Conservation (phyloP, 2,888 invertebrate genomes). For the Gastrophysa polygoni region DNA sequence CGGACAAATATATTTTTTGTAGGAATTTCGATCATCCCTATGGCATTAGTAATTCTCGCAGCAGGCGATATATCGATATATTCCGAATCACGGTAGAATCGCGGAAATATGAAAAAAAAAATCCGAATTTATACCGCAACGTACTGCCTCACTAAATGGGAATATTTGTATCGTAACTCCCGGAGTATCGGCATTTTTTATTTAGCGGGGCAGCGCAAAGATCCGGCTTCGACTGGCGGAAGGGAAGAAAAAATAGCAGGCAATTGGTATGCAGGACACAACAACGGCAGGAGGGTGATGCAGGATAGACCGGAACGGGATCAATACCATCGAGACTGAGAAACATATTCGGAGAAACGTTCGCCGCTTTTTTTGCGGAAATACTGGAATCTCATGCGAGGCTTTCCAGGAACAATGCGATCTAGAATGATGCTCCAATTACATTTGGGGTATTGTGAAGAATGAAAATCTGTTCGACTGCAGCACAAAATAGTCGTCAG, state of each 20-base stretch:
- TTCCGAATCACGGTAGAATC: not conserved
- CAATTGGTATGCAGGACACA: constrained; percentile 69
- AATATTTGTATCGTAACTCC: constrained; percentile 53
- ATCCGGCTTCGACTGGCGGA: constrained; percentile 31
- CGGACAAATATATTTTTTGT: too few relatives aligned
- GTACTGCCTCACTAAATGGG: not conserved
- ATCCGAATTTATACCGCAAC: not conserved
- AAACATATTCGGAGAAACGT: constrained; percentile 55
- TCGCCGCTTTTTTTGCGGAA: constrained; percentile 45
- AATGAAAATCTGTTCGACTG: too few relatives aligned
- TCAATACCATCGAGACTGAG: constrained; percentile 59
- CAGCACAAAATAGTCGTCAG: too few relatives aligned
- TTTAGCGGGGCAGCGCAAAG: constrained; percentile 46
- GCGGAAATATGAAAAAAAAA: not conserved
- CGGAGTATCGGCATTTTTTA: constrained; percentile 55
- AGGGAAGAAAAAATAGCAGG: constrained; percentile 63
- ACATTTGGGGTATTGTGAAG: too few relatives aligned
- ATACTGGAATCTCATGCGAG: not conserved
- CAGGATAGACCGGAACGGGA: constrained; percentile 60
- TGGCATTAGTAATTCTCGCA: too few relatives aligned
- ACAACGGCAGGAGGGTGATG: constrained; percentile 56
- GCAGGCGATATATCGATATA: too few relatives aligned
- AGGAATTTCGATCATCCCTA: too few relatives aligned
- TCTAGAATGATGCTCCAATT: too few relatives aligned
- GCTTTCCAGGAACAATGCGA: not conserved